Conservation (phyloP, 2,113 vertebrate species). For the Mus musculus region GRCm39 chr14:92823501-92824000, state of each 20-base stretch:
- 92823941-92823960: background rate
- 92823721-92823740: constrained; percentile 68
- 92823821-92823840: constrained; percentile 18
- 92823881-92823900: background rate
- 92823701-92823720: constrained; percentile 75
- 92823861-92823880: constrained; percentile 33
- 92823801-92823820: constrained; percentile 48
- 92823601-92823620: constrained; percentile 64
- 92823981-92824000: background rate
- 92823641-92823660: constrained; percentile 73
- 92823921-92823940: constrained; percentile 15
- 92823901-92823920: background rate
- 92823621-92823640: constrained; percentile 42
- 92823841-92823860: background rate
- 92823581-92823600: constrained; percentile 61
- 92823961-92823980: background rate
- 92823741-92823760: constrained; percentile 61
- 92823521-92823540: constrained; percentile 28
- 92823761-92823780: constrained; percentile 60
- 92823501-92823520: background rate
- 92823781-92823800: constrained; percentile 34
- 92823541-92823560: background rate
- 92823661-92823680: constrained; percentile 72
- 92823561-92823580: constrained; percentile 54
- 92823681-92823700: constrained; percentile 66